Base-by-base conservation (phyloP, 2,888 invertebrate genomes). In the Serripes groenlandicus region DNA sequence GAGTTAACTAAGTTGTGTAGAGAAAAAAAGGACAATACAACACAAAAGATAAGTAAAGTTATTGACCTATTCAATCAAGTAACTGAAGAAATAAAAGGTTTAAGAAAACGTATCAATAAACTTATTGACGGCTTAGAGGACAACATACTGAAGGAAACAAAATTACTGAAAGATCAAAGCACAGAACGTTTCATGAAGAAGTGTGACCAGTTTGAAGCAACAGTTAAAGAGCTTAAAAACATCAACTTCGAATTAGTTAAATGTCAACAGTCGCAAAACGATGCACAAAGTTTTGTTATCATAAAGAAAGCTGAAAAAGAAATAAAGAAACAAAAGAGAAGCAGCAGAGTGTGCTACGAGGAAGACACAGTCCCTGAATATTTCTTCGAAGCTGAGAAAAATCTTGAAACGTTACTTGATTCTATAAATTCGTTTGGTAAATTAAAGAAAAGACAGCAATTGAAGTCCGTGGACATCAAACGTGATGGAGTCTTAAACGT, bases 271-370 rank as follows among this genome's bases (percentile, higher is more conserved):
- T 42, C 66, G 11, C 37, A 42, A 4, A 66, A 42, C 18, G 42
- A 4, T 26, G 18, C 66, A 11, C 66, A 66, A 42, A 66, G 37
- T 18, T 66, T 66, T 28, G 66, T 42, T 28, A 28, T 26, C 0
- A 66, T 26, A 42, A 66, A 42, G 42, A 66, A 37, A 66, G 28
- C 42, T 3, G 42, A 35, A 18, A 23, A 42, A 18, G 66, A 66
- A 35, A 66, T 66, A 7, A 37, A 26, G 28, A 66, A 26, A 26
- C 66, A 66, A 42, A 66, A 66, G 26, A 66, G 66, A 26, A 42
- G 26, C 18, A 66, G 66, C 42, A 42, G 66, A 35, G 42, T 66
- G 11, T 18, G 42, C 3, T 4, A 26, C 23, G 42, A 7, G 42
- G 42, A 23, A 42, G 66, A 42, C 4, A 30, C n/a, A 9, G 3